Base-by-base conservation (phyloP, 2,888 invertebrate genomes). In the Agrochola lychnidis region DNA sequence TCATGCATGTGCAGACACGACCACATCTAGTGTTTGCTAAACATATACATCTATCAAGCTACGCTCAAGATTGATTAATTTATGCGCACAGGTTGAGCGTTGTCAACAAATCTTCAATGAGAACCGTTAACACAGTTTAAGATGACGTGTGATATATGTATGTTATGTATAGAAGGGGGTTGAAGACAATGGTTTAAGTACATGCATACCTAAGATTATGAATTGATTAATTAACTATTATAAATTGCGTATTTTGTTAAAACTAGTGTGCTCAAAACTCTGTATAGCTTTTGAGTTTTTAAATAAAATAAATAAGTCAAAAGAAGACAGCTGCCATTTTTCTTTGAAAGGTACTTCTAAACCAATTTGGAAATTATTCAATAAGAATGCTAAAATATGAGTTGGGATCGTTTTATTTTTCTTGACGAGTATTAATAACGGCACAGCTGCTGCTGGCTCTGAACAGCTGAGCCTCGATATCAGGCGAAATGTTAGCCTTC, bases 281-380 rank as follows among this genome's bases (percentile, higher is more conserved):
- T 30, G 14, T 3, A 36, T 56, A 14, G 2, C 2, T 53, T 22
- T 56, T 9, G 6, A 22, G 19, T 4, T 30, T 66, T 19, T 5
- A 66, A 45, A 25, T 4, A 4, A 1, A 10, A 45, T n/a, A 64
- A 10, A 6, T 22, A 30, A 68, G 5, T 36, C 3, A 0, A n/a
- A 61, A 16, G 5, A 61, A 16, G 1, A 36, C n/a, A 30, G 22
- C 22, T 4, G 10, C 36, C 2, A 68, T 36, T 68, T 63, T 68
- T n/a, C 4, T 62, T 66, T 14, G 0, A 45, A 40, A 67, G 30
- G 25, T 81, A 70, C 56, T 75, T 75, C 40, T 36, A 70, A 82
- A 67, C 14, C 86, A 82, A 70, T 76, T 82, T 76, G 22, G 69
- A 85, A 70, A 76, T 82, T 36, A 85, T 82, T 76, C 63, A 82